A percentile compares a stretch with the other conserved stretches of the same genome.
phyloP scores from a whole-genome alignment of 2,797 vertebrate species.

The Cephalopachus bancanus region DNA sequence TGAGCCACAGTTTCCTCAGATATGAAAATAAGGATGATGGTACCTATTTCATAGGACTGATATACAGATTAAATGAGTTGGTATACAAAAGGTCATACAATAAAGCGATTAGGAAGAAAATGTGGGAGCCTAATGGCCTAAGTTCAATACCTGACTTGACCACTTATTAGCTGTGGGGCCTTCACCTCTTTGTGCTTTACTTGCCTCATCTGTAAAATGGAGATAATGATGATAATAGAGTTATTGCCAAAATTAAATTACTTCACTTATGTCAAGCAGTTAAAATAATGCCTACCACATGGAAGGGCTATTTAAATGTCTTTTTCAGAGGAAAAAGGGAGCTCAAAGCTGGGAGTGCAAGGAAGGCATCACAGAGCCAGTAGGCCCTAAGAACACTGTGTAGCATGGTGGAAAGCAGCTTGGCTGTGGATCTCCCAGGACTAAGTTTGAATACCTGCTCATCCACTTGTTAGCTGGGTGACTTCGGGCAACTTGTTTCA shows the following conservation, averaged over 20 bases:
- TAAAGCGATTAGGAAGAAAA: background rate
- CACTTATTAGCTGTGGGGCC: background rate
- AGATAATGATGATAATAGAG: background rate
- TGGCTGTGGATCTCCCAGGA: background rate
- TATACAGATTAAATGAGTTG: background rate
- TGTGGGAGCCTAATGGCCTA: background rate
- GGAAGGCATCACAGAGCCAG: background rate
- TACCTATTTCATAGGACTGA: background rate
- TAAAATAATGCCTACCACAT: background rate
- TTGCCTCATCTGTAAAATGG: background rate
- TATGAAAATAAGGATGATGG: background rate
- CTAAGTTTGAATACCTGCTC: background rate
- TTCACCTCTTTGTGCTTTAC: conserved; percentile 19
- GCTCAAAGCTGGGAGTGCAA: background rate
- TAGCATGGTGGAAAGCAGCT: background rate
- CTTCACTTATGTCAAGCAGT: background rate
- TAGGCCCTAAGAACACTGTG: background rate
- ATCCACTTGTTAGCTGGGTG: background rate
- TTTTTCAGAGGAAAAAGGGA: background rate
- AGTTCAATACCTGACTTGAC: background rate
- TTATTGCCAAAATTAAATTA: conserved; percentile 42
- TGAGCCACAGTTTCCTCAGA: background rate
- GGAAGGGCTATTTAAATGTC: background rate
- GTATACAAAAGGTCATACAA: background rate
- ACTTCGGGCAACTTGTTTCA: background rate